Evolutionary conservation across 1,140 invertebrate species (phyloP).

Genomic region (Zeugodacus cucurbitae): DNA sequence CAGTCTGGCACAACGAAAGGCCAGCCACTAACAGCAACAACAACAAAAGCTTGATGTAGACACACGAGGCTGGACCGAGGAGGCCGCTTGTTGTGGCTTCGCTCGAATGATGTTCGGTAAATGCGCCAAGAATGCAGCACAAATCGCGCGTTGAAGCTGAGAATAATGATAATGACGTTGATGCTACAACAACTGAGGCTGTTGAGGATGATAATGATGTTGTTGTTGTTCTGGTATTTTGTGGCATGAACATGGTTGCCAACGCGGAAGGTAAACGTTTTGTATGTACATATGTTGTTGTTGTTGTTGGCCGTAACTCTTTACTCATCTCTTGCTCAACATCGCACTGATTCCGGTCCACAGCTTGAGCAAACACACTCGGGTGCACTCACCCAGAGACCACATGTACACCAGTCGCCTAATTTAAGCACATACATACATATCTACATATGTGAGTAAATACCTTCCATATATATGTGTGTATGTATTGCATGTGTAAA

Average conservation of each 20-base stretch:
- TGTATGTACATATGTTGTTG: not conserved
- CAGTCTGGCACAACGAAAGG: not conserved
- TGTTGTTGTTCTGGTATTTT: not conserved
- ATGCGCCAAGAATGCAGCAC: slow-evolving; percentile 21
- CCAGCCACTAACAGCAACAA: not conserved
- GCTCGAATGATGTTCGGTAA: not conserved
- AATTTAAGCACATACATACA: slow-evolving; percentile 11
- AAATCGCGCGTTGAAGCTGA: not conserved
- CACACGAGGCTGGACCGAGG: not conserved
- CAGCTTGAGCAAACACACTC: not conserved
- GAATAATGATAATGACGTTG: not conserved
- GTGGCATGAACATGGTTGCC: not conserved
- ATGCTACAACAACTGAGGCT: not conserved
- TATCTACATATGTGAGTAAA: not conserved
- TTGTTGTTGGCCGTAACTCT: not conserved
- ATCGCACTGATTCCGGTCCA: not conserved
- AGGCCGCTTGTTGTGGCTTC: not conserved
- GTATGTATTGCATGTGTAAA: not conserved
- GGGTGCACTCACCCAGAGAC: slow-evolving; percentile 13
- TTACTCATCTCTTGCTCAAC: not conserved
- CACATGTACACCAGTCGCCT: slow-evolving; percentile 1
- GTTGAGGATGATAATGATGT: not conserved
- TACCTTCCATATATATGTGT: not conserved
- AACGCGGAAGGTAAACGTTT: not conserved
- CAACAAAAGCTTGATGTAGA: not conserved